Base-by-base conservation (phyloP, 1,140 invertebrate species). In the Matsumurasca onukii region DNA sequence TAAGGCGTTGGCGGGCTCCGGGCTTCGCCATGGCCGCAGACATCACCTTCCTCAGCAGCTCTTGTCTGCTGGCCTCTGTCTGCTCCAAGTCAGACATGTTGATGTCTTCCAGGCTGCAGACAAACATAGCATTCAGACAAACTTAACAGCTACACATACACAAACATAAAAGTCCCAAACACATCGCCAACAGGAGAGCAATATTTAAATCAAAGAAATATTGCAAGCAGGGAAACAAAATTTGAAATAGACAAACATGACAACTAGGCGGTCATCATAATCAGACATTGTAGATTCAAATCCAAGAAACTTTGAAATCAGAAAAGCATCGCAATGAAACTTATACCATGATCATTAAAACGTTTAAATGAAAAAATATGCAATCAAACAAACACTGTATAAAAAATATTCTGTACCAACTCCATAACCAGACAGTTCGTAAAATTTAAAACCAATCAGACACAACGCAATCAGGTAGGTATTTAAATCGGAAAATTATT, bases 1-100 rank as follows among this genome's bases (percentile, higher is more conserved):
- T n/a, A 12, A 76, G 34, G 1, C 71, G 49, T 22, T 69, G 66
- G 52, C 68, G 79, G 13, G 82, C 78, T 22, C 82, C 82, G 48
- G 80, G 81, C 64, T 77, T 78, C 69, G 83, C 79, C 76, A 84
- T 70, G 0, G 82, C 80, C 31, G 76, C 74, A 2, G 81, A 68
- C 25, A 85, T 79, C 17, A 81, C 79, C 72, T 81, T 79, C 69
- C 74, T 69, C 55, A 73, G 27, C 45, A 73, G 22, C 9, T 70
- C 72, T 20, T 69, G 67, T 52, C 65, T 52, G 31, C 61, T 64
- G 17, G 48, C 67, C 30, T 70, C 71, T n/a, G 59, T 67, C 15
- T 13, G 15, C 25, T 59, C 15, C 24, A 59, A 24, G 24, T 59
- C 55, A 27, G 55, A 27, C 55, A 59, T 22, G 55, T 59, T 24